These are phyloP conservation scores for Suncus etruscus DNA, from an alignment of 2,113 vertebrate species.

Conservation along the genomic window DNA sequence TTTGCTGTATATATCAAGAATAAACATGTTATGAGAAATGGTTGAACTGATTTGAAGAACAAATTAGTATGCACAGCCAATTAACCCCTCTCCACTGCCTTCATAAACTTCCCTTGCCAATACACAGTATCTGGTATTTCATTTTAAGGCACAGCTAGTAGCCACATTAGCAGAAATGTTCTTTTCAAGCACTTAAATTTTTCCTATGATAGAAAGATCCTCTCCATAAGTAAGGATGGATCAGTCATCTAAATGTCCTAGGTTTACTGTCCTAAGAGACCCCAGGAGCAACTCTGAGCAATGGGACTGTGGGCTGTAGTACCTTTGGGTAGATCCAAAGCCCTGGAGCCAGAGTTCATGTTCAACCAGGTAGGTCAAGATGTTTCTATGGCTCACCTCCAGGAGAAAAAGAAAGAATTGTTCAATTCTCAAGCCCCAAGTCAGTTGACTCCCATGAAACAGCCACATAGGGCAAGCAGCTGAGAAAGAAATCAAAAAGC, in stretches of 20 bases:
- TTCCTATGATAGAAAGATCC: not conserved
- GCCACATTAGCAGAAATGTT: not conserved
- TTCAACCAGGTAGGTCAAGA: not conserved
- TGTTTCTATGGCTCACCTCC: too few species aligned
- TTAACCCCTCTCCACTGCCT: not conserved
- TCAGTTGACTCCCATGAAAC: not conserved
- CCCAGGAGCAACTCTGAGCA: not conserved
- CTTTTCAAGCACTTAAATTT: not conserved
- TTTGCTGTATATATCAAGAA: not conserved
- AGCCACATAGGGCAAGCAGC: not conserved
- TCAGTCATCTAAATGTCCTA: not conserved
- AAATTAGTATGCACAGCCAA: not conserved
- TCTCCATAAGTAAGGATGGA: not conserved
- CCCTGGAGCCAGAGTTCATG: not conserved
- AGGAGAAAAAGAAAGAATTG: not conserved
- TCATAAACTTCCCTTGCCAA: not conserved
- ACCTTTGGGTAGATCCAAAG: not conserved
- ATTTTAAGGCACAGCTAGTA: not conserved
- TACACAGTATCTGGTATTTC: not conserved
- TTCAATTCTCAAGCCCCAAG: too few species aligned
- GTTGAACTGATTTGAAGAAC: slow-evolving; percentile 38
- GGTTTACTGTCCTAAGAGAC: not conserved
- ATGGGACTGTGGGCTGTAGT: not conserved
- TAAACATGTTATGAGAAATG: not conserved
- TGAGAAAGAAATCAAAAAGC: not conserved